Percentiles rank a stretch among this genome's conserved stretches.
Evolutionary conservation across 2,113 vertebrate genomes (phyloP).

Genomic region (Tretioscincus oriximinensis): DNA sequence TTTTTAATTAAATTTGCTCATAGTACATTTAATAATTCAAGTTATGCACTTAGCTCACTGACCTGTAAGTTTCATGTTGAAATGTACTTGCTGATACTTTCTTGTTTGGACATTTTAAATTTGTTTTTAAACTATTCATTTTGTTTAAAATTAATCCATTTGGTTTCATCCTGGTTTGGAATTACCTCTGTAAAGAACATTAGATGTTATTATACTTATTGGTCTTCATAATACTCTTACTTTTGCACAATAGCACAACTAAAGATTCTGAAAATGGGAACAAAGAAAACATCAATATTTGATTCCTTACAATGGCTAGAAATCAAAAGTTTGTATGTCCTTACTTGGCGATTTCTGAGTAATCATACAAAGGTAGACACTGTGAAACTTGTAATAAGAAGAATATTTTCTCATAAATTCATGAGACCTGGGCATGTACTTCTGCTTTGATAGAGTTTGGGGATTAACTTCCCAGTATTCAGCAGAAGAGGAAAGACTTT

Average conservation of each 20-base stretch:
- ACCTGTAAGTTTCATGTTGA: conserved; percentile 1
- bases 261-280: not conserved
- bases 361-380: not conserved
- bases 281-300: not conserved
- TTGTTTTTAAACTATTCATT: not conserved
- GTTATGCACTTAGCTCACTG: not conserved
- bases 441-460: too few species aligned
- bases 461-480: too few species aligned
- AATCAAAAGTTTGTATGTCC: not conserved
- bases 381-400: not conserved
- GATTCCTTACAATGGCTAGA: not conserved
- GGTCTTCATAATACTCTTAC: not conserved
- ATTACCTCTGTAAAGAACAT: not conserved
- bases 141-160: not conserved
- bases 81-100: not conserved
- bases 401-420: not conserved
- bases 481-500: too few species aligned
- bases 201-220: not conserved
- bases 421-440: not conserved
- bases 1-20: not conserved
- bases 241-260: not conserved
- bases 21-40: conserved; percentile 1
- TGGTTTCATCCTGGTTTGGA: not conserved
- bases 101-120: not conserved
- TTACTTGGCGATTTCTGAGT: not conserved